Evolutionary conservation across 2,113 vertebrate genomes (phyloP), one percentile per base, ranked within the genome.

Genomic region (Gasterosteus aculeatus): DNA sequence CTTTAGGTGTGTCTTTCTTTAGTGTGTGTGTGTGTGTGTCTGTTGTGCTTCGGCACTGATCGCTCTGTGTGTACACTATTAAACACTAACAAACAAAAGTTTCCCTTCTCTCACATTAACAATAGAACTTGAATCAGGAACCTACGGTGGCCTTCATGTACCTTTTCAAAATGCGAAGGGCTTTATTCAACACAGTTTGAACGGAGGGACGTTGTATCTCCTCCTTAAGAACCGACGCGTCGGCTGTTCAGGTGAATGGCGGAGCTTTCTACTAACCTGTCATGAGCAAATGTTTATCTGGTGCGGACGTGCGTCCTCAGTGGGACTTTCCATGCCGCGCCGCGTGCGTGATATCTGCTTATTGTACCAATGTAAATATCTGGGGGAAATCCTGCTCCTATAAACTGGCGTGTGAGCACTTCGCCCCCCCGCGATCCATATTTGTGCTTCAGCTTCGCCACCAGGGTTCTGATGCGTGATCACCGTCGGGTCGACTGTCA

Each of bases 1-100:
- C 22, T 88, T 88, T 9, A 15, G 46, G 42, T 63, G 64, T 12
- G 35, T 35, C 80, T 46, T 66, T 80, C 66, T 41, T 70, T 71
- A 26, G 11, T 72, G 3, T 16, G 19, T 35, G 11, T 72, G 3
- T 16, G 19, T 58, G 11, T 57, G 26, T 16, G 5, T 53, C 31
- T 16, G 44, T 53, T 38, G 15, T 38, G 49, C 12, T 10, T 12
- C 6, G 2, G 10, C 29, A 7, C 9, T 14, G 22, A 26, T 18
- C 19, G 16, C 53, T 12, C 7, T 10, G 22, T 39, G 49, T 19
- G 19, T 62, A 41, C 7, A 22, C n/a, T 4, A 1, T 7, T 7
- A 46, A 41, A 42, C 39, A 10, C 16, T 29, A 16, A 14, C n/a
- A n/a, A n/a, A n/a, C n/a, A n/a, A n/a, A n/a, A n/a, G n/a, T n/a